phyloP scores from a whole-genome alignment of 2,113 vertebrate species.

The Lophura nycthemera region DNA sequence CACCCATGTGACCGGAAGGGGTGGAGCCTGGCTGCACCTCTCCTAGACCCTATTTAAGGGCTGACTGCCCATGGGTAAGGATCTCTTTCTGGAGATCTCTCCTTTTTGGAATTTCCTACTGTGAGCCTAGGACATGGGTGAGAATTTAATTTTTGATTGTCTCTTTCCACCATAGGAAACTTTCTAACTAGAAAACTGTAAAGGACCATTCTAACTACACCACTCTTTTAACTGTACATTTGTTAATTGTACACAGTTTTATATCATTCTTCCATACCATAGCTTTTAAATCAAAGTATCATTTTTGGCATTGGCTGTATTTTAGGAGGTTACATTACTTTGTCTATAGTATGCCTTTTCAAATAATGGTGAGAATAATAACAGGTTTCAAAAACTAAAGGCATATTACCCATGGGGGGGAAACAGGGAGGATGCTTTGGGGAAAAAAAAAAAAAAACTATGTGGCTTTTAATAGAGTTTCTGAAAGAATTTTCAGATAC shows the following conservation, averaged over 20 bases:
- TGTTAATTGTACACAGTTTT: not conserved
- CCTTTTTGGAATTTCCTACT: too few species aligned
- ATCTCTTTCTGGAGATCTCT: too few species aligned
- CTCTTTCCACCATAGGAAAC: too few species aligned
- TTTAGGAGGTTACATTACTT: not conserved
- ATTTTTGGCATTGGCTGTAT: not conserved
- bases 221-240: too few species aligned
- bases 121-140: too few species aligned
- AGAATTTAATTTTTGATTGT: too few species aligned
- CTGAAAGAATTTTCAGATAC: not conserved
- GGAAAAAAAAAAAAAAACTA: not conserved
- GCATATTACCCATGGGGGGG: accelerated
- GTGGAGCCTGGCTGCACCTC: too few species aligned
- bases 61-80: too few species aligned
- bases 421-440: not conserved
- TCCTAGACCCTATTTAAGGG: too few species aligned
- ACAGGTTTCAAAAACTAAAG: not conserved
- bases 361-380: not conserved
- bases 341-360: not conserved
- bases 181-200: too few species aligned
- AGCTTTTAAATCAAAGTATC: not conserved
- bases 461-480: not conserved
- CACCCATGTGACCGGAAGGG: too few species aligned
- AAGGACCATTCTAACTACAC: too few species aligned
- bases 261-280: not conserved